Percentiles rank a stretch among this genome's conserved stretches.
Evolutionary conservation across 2,797 vertebrate species (phyloP).

Genomic region (Cichlasoma orientale): DNA sequence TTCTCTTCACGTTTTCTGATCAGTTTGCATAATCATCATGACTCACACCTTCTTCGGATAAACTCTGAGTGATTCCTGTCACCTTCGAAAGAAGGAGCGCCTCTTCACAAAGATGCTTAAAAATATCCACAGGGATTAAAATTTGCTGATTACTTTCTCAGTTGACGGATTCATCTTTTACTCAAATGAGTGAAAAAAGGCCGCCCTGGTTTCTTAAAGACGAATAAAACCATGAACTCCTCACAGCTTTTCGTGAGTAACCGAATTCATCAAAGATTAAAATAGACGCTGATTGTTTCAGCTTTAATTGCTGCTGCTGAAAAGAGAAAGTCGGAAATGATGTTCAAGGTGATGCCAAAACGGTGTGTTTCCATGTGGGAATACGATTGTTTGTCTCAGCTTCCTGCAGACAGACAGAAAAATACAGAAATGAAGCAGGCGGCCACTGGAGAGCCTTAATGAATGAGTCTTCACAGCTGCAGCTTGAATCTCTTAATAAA

Average conservation of each 20-base stretch:
- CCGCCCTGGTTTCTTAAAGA: not conserved
- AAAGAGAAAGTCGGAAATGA: not conserved
- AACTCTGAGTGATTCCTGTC: not conserved
- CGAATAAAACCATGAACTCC: accelerated
- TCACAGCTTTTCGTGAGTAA: not conserved
- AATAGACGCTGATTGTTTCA: not conserved
- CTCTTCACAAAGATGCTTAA: too few relatives aligned
- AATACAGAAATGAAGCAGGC: not conserved
- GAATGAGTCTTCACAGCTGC: conserved; percentile 14
- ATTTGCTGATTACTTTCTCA: not conserved
- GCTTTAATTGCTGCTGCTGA: not conserved
- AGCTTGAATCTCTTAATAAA: conserved; percentile 31
- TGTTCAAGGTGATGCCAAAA: not conserved
- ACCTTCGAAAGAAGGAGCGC: not conserved
- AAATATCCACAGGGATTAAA: not conserved
- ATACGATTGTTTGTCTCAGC: not conserved
- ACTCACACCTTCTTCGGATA: not conserved
- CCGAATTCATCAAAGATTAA: not conserved
- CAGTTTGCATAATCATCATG: not conserved
- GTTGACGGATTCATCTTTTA: not conserved
- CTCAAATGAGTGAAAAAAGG: not conserved
- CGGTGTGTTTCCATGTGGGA: not conserved
- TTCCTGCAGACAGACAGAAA: not conserved
- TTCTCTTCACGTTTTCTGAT: not conserved
- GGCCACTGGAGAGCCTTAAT: not conserved